These are phyloP conservation scores for Apodemus agrarius DNA, from an alignment of 2,797 vertebrate species.

Conservation along the genomic window DNA sequence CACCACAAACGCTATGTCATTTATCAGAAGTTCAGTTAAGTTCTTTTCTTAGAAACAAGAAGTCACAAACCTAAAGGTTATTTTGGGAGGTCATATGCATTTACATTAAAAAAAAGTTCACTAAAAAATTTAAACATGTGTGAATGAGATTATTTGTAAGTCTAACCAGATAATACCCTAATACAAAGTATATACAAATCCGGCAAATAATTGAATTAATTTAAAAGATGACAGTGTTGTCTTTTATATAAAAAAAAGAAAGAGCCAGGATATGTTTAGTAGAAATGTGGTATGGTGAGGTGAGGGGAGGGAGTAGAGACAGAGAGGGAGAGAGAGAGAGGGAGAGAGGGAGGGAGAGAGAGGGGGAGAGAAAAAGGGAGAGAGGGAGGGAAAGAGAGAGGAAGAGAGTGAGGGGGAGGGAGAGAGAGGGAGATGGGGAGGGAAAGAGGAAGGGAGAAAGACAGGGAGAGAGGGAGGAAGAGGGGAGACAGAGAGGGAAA, in stretches of 20 bases:
- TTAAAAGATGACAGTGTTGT: neutral
- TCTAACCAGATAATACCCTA: neutral
- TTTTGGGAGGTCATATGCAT: conserved; percentile 14
- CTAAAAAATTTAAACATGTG: conserved; percentile 4
- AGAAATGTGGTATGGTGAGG: neutral
- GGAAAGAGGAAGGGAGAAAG: too few relatives aligned
- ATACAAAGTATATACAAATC: neutral
- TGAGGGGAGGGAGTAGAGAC: neutral
- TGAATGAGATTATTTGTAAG: neutral
- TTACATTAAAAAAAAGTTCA: conserved; percentile 15
- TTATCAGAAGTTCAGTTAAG: conserved; percentile 69
- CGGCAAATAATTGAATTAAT: neutral
- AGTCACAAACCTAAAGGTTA: conserved; percentile 55
- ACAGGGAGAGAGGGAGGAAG: too few relatives aligned
- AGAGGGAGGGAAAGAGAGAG: too few relatives aligned
- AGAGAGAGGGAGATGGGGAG: too few relatives aligned
- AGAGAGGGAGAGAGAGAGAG: too few relatives aligned
- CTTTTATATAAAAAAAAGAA: neutral
- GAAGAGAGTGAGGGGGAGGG: too few relatives aligned
- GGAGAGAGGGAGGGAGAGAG: accelerated
- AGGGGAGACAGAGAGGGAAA: neutral
- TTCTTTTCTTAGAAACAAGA: conserved; percentile 74
- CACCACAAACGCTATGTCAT: conserved; percentile 47
- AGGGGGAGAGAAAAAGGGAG: too few relatives aligned
- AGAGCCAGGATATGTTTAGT: neutral